These are phyloP conservation scores for Gryon sp. DNA, from an alignment of 1,140 invertebrate genomes.

Conservation along the genomic window DNA sequence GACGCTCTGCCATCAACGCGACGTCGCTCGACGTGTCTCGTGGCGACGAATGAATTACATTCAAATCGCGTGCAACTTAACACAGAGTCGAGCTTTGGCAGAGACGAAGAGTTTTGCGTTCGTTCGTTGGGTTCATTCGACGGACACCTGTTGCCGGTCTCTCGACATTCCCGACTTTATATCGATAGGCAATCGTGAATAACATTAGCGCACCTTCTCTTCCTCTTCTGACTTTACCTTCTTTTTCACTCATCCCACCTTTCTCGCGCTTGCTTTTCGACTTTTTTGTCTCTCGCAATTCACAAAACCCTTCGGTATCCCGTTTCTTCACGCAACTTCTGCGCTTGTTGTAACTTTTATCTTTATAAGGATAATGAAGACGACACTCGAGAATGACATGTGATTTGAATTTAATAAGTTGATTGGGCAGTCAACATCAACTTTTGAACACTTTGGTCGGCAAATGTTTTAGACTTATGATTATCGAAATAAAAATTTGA, in stretches of 20 bases:
- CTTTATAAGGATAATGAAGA: slow-evolving; percentile 43
- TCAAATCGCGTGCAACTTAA: slow-evolving; percentile 52
- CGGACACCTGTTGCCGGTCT: slow-evolving; percentile 61
- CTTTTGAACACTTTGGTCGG: too few species aligned
- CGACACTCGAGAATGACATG: slow-evolving; percentile 20
- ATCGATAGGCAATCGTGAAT: slow-evolving; percentile 58
- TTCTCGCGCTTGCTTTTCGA: slow-evolving; percentile 2
- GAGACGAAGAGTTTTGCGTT: slow-evolving; percentile 40
- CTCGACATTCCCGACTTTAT: slow-evolving; percentile 57
- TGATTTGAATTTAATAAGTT: not conserved
- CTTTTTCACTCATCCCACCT: slow-evolving; percentile 23
- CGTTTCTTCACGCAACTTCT: slow-evolving; percentile 31
- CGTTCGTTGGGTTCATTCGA: slow-evolving; percentile 38
- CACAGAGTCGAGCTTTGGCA: slow-evolving; percentile 29
- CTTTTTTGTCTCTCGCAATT: slow-evolving; percentile 34
- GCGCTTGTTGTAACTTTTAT: slow-evolving; percentile 14
- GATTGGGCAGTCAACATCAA: too few species aligned
- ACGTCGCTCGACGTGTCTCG: slow-evolving; percentile 34
- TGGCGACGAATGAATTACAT: slow-evolving; percentile 52
- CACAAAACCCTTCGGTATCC: slow-evolving; percentile 18
- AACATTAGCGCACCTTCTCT: slow-evolving; percentile 38
- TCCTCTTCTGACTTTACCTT: not conserved
- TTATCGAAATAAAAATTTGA: too few species aligned
- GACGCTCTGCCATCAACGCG: slow-evolving; percentile 16
- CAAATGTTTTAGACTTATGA: too few species aligned